Evolutionary conservation across 2,888 invertebrate genomes (phyloP), one percentile per base, ranked within the genome.

Genomic region (Chaetogeoica ovagalla): DNA sequence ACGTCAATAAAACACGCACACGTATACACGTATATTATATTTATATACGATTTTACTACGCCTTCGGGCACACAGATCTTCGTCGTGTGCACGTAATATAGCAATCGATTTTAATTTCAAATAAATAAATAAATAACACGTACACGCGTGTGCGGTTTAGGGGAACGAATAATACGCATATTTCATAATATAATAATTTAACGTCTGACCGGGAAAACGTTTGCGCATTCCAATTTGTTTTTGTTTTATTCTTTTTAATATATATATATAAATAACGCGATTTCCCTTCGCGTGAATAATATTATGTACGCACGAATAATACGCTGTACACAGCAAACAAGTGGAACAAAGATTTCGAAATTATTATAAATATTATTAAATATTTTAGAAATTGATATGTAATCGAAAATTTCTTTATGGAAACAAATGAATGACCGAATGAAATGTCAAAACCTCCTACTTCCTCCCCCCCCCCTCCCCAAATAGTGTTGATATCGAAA

Each of bases 141-240:
- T 17, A 21, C 0, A 9, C n/a, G 66, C 66, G 17, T 17, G 17
- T 65, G 4, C 43, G 21, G 11, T 48, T 2, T 23, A 68, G 1
- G 7, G 6, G 7, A 60, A 48, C 13, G 48, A 62, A 52, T 59
- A 59, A 59, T n/a, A 19, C 62, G n/a, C n/a, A 70, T 63, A 63
- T 62, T 73, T 73, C 48, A 52, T 48, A 62, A 52, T 48, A 62
- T 30, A 30, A 4, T 73, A 48, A 73, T 72, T 72, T 72, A 72
- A 72, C 48, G 30, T 17, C n/a, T 4, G 17, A 39, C 21, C n/a
- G 71, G 21, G 39, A 71, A 59, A 23, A 62, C 15, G 13, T 72
- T 72, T 23, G 62, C 62, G 6, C 23, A 72, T 72, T 48, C 48
- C 62, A 62, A 72, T 72, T 72, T 72, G 62, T 72, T 72, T 62